Conservation (phyloP, 2,888 invertebrate genomes). For the Trissoscelio sp. region DNA sequence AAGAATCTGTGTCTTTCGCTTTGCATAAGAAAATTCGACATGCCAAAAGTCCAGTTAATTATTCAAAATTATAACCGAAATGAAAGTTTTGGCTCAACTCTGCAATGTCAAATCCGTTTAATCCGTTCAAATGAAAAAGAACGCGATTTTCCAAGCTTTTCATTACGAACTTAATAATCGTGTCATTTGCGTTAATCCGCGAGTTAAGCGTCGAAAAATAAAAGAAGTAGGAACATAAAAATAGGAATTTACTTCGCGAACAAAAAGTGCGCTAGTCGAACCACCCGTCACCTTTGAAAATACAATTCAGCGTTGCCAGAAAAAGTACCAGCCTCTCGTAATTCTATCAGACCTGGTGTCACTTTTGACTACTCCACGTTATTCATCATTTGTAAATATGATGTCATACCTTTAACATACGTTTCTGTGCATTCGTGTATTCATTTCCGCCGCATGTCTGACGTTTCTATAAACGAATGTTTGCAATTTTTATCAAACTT, state of each 20-base stretch:
- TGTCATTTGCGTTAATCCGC: conserved; percentile 10
- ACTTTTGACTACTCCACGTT: conserved; percentile 25
- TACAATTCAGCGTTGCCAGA: conserved; percentile 20
- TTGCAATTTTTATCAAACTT: conserved; percentile 17
- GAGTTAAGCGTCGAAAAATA: too few species aligned
- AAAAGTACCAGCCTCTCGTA: conserved; percentile 4
- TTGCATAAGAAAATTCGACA: neutral
- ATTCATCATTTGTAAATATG: conserved; percentile 42
- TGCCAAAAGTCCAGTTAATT: neutral
- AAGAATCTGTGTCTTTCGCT: too few species aligned
- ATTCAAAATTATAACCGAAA: conserved; percentile 1
- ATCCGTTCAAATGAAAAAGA: conserved; percentile 5
- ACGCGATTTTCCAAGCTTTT: conserved; percentile 4
- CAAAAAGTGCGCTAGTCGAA: too few species aligned
- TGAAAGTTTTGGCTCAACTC: neutral
- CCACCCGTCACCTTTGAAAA: too few species aligned
- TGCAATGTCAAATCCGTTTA: conserved; percentile 6
- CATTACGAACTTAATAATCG: conserved; percentile 15
- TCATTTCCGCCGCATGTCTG: conserved; percentile 8
- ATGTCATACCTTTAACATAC: conserved; percentile 32
- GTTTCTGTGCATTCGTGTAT: conserved; percentile 15
- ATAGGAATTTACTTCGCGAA: too few species aligned
- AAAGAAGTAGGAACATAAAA: too few species aligned
- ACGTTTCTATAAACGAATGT: conserved; percentile 12
- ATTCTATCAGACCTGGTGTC: conserved; percentile 19